These are phyloP conservation scores for Mamestra brassicae DNA, from an alignment of 2,888 invertebrate genomes.

Conservation along the genomic window DNA sequence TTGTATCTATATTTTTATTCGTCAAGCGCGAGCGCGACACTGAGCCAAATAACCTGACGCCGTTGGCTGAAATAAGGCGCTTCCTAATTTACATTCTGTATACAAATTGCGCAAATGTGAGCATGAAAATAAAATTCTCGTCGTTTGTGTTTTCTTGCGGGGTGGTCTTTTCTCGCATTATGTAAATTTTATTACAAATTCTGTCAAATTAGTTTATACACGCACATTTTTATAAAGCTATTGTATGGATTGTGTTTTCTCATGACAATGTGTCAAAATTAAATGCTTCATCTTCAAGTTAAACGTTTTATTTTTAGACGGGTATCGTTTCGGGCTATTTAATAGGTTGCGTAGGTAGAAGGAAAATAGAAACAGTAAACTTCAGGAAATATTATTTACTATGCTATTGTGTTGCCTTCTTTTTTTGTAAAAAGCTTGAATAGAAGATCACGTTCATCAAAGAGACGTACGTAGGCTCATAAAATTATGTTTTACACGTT, in stretches of 20 bases:
- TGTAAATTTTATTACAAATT: constrained; percentile 87
- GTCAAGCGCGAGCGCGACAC: constrained; percentile 81
- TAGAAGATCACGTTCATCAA: background rate
- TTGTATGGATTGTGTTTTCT: constrained; percentile 70
- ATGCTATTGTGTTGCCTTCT: background rate
- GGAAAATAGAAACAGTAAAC: background rate
- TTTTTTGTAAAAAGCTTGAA: constrained; percentile 3
- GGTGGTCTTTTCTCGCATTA: constrained; percentile 86
- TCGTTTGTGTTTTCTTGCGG: constrained; percentile 86
- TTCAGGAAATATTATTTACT: background rate
- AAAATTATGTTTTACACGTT: background rate
- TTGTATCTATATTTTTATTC: constrained; percentile 79
- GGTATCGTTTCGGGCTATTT: constrained; percentile 8
- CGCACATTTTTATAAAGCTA: constrained; percentile 79
- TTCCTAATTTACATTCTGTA: constrained; percentile 90
- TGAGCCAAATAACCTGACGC: constrained; percentile 87
- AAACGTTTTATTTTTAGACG: constrained; percentile 31
- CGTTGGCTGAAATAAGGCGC: constrained; percentile 86
- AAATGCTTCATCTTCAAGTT: constrained; percentile 41
- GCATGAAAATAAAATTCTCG: constrained; percentile 89
- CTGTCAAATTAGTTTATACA: constrained; percentile 85
- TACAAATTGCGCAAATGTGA: constrained; percentile 89
- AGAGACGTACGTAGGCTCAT: background rate
- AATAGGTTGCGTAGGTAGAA: background rate
- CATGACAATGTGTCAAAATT: constrained; percentile 58